phyloP scores from a whole-genome alignment of 2,113 vertebrate species.

The Nannospalax galili region DNA sequence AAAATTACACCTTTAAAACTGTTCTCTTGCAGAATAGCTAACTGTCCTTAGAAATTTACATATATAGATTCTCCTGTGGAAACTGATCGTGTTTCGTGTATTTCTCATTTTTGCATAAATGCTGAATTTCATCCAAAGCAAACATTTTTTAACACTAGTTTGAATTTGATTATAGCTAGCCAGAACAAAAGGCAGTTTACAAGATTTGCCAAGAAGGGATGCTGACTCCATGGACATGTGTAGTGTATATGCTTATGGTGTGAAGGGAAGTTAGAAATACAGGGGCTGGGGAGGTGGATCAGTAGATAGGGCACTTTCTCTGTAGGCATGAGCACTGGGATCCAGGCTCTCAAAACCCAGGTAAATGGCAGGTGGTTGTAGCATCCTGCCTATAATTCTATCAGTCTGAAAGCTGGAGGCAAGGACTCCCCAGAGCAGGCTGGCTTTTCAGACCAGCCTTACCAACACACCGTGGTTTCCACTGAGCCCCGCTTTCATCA shows the following conservation, averaged over 20 bases:
- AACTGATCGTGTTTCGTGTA: background rate
- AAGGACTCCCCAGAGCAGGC: background rate
- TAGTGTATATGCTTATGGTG: background rate
- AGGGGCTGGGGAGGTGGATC: too few relatives aligned
- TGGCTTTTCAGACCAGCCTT: background rate
- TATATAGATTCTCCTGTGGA: background rate
- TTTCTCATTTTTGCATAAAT: constrained; percentile 15
- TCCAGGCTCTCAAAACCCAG: background rate
- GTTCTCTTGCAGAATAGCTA: background rate
- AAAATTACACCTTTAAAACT: constrained; percentile 37
- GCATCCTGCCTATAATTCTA: background rate
- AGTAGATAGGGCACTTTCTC: too few relatives aligned
- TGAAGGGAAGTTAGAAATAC: background rate
- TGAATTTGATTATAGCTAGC: background rate
- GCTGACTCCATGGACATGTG: background rate
- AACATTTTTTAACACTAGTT: background rate
- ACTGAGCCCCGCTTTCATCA: background rate
- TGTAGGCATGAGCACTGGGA: background rate
- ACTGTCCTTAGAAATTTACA: background rate
- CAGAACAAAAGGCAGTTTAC: background rate
- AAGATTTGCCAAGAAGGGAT: background rate
- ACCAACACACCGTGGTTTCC: background rate
- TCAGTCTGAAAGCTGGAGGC: background rate
- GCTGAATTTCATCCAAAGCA: background rate
- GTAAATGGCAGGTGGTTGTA: background rate